Base-by-base conservation (phyloP, 2,113 vertebrate genomes). In the Nematolebias whitei region DNA sequence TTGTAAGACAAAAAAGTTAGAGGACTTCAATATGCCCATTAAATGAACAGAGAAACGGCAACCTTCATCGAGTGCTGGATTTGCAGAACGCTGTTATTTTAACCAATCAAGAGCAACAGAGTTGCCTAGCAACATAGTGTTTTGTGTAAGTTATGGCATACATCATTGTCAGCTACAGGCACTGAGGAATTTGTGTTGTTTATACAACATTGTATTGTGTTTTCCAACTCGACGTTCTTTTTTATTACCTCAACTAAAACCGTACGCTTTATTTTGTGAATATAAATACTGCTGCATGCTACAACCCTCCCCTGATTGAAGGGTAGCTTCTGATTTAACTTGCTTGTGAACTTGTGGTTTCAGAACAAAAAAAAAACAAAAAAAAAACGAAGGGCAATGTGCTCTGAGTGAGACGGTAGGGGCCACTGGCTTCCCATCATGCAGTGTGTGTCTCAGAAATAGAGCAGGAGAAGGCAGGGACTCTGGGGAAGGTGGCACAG, bases 391-490 rank as follows among this genome's bases (percentile, higher is more conserved):
- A 89, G 83, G 84, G 67, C 84, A 75, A 51, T 56, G 72, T 44
- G 64, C 45, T 51, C 55, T 56, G 65, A 65, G 57, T 45, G 65
- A 58, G 71, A 76, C 57, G 59, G 76, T 57, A 67, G 78, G 79
- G 84, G 85, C 81, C 81, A 79, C 74, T 52, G 59, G 63, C 75
- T 83, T 89, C 88, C 91, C 90, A 84, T 84, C 76, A 91, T 92
- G 91, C 90, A 88, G 11, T 55, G 80, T 79, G 48, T 2, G 49
- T 16, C 78, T 88, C 88, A 65, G 83, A 93, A 92, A 90, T 92
- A 85, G 91, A 92, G 83, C 90, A 89, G 78, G 74, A 76, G 76
- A 86, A 87, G 78, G 87, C 85, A 89, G 70, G 74, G 78, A 76
- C 92, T 87, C 89, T 74, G 83, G 92, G 91, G 92, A 92, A 59